Conservation (phyloP, 2,888 invertebrate genomes). For the Acanthosoma haemorrhoidale region DNA sequence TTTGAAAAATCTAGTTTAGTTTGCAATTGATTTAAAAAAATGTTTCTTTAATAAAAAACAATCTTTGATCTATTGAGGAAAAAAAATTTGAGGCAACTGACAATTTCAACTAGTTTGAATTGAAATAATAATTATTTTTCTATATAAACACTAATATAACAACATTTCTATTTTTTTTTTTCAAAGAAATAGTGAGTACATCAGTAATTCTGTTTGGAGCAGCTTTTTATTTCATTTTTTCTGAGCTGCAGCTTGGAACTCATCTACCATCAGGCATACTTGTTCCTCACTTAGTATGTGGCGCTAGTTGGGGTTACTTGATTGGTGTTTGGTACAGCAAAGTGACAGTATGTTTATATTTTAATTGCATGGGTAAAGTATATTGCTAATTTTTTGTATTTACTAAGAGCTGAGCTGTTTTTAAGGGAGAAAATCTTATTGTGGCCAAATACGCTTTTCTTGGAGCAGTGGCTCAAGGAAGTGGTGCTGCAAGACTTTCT, state of each 20-base stretch:
- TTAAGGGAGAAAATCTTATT: not conserved
- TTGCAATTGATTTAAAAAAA: too few relatives aligned
- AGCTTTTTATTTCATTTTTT: slow-evolving; percentile 18
- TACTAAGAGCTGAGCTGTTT: not conserved
- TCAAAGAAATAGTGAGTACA: not conserved
- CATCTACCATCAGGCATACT: slow-evolving; percentile 51
- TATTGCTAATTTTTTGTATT: not conserved
- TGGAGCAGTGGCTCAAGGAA: slow-evolving; percentile 56
- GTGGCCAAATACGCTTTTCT: slow-evolving; percentile 54
- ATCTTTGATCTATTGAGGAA: too few relatives aligned
- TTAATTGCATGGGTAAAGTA: not conserved
- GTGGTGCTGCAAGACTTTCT: slow-evolving; percentile 57
- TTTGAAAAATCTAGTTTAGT: too few relatives aligned
- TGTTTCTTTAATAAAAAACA: too few relatives aligned
- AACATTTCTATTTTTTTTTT: not conserved
- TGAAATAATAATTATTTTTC: not conserved
- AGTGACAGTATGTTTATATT: slow-evolving; percentile 32
- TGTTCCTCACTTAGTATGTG: slow-evolving; percentile 56
- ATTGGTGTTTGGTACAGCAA: slow-evolving; percentile 47
- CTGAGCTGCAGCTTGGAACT: slow-evolving; percentile 28
- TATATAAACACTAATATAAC: not conserved
- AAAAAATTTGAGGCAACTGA: not conserved
- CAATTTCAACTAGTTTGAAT: not conserved
- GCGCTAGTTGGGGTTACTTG: slow-evolving; percentile 58
- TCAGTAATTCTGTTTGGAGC: not conserved